Evolutionary conservation across 2,113 vertebrate genomes (phyloP), one percentile per base, ranked within the genome.

Genomic region (Larimichthys crocea): DNA sequence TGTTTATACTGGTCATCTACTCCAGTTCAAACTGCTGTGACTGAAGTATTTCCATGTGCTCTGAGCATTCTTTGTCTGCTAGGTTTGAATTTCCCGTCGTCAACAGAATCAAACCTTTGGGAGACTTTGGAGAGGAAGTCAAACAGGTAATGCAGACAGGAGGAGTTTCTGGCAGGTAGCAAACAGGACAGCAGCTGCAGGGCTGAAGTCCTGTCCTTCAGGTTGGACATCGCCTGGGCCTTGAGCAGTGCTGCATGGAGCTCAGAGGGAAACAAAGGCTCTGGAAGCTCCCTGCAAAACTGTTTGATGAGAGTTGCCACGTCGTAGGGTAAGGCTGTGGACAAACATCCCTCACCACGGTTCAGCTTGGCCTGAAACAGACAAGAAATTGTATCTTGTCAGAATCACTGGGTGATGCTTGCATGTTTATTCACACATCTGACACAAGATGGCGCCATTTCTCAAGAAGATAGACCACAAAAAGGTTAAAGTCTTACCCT

Each of bases 211-310:
- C 91, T 94, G 61, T 96, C 96, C 65, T 90, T 57, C 20, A 88
- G 92, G 17, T 49, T 76, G 84, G 91, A 86, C 55, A 98, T 90
- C 7, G 92, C 87, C 83, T 98, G 97, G 46, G 97, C 97, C 88
- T 96, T 96, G 44, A 96, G 90, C 78, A 99, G 83, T 29, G 96
- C 95, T 29, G 95, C 92, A 5, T 98, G 97, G 50, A 98, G 88
- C 83, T 96, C 92, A 3, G 75, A 49, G 11, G 97, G 96, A 44
- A 98, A 90, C 70, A 97, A 74, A 1, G 96, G 96, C 56, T 97
- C 96, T 26, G 96, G 97, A 35, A 98, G 86, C 84, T 98, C 97
- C 83, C 97, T 93, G 69, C 96, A 98, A 89, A 99, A 98, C 93
- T 96, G 96, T 72, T 99, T 98, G 67, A 98, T 88, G 49, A 98